Conservation (phyloP, 2,888 invertebrate genomes). For the Leptinotarsa rubiginosa region DNA sequence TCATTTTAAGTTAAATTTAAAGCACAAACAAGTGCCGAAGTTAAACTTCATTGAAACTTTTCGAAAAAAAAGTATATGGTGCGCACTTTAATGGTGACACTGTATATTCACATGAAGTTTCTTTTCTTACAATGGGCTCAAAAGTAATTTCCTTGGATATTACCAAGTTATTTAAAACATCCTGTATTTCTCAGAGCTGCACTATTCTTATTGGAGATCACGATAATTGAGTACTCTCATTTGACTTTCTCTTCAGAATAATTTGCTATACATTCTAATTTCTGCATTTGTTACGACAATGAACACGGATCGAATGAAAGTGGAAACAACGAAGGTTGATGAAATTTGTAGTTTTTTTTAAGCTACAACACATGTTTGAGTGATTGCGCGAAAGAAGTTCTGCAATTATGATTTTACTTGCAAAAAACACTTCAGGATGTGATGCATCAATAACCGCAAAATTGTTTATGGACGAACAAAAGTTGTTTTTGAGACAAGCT, state of each 20-base stretch:
- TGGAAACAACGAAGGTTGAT: not conserved
- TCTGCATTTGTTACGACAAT: not conserved
- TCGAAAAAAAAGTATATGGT: too few relatives aligned
- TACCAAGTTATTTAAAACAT: too few relatives aligned
- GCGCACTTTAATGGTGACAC: too few relatives aligned
- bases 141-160: too few relatives aligned
- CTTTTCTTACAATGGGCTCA: too few relatives aligned
- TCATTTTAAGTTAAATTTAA: too few relatives aligned
- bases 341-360: not conserved
- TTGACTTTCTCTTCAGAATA: constrained; percentile 4
- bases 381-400: not conserved
- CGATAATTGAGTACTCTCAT: not conserved
- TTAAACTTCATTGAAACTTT: too few relatives aligned
- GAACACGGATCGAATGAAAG: constrained; percentile 7
- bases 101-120: too few relatives aligned
- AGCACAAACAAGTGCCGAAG: too few relatives aligned
- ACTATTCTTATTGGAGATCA: not conserved
- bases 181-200: not conserved
- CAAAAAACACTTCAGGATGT: not conserved
- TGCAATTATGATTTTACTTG: not conserved
- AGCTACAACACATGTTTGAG: not conserved
- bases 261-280: constrained; percentile 9
- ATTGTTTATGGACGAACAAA: too few relatives aligned
- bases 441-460: too few relatives aligned
- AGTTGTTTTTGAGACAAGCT: too few relatives aligned